Conservation (phyloP, 2,888 invertebrate species). For the Galeopsomyia nigrocyanea region DNA sequence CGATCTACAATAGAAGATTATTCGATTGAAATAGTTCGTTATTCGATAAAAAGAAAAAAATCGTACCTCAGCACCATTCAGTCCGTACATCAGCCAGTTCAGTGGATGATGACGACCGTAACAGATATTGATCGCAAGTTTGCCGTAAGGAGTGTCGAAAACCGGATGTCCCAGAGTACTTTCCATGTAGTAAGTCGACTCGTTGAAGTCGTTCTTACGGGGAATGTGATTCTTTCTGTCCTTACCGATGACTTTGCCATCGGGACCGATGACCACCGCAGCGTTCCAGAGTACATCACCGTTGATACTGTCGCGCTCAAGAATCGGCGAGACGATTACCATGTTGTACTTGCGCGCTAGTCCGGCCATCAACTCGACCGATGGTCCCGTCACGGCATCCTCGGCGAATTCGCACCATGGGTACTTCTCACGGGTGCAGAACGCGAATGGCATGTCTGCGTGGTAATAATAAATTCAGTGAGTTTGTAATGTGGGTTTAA, state of each 20-base stretch:
- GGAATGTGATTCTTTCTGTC: constrained; percentile 99
- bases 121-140: constrained; percentile 95
- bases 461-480: too few species aligned
- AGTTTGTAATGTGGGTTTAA: too few species aligned
- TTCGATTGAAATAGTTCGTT: too few species aligned
- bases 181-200: constrained; percentile 95
- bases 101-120: constrained; percentile 98
- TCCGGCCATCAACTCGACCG: constrained; percentile 81
- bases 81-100: constrained; percentile 97
- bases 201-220: constrained; percentile 92
- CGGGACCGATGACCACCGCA: constrained; percentile 89
- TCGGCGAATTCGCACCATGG: constrained; percentile 98
- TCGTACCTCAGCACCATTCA: constrained; percentile 92
- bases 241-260: constrained; percentile 90
- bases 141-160: constrained; percentile 86
- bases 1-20: constrained; percentile 72
- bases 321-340: constrained; percentile 94
- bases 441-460: constrained; percentile 94
- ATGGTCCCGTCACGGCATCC: constrained; percentile 85
- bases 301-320: constrained; percentile 88
- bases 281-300: constrained; percentile 95
- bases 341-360: constrained; percentile 86
- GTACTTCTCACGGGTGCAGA: constrained; percentile 93
- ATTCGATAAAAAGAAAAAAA: background rate
- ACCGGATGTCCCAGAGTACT: constrained; percentile 96